These are phyloP conservation scores for Scaptomyza tumidula DNA, from an alignment of 2,888 invertebrate species.

Conservation along the genomic window DNA sequence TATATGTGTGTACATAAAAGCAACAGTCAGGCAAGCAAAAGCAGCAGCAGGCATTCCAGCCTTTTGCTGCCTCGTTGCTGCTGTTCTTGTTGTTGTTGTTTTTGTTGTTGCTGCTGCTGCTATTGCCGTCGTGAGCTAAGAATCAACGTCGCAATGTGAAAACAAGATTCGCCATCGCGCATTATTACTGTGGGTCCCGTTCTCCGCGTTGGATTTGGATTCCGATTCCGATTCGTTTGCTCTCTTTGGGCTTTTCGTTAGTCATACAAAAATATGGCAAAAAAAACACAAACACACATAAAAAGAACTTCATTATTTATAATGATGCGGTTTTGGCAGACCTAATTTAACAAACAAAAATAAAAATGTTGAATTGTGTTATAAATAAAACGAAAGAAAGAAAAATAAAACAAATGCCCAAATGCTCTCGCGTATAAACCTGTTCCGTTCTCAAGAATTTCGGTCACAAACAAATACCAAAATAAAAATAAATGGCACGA, in stretches of 20 bases:
- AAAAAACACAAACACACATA: neutral
- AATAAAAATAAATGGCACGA: neutral
- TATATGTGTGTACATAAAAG: constrained; percentile 41
- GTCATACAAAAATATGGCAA: constrained; percentile 49
- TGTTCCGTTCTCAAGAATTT: constrained; percentile 26
- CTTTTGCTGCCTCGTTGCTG: constrained; percentile 33
- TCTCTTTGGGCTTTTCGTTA: constrained; percentile 52
- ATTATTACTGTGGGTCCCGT: constrained; percentile 38
- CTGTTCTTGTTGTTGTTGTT: constrained; percentile 1
- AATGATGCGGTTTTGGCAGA: constrained; percentile 9
- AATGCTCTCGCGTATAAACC: constrained; percentile 26
- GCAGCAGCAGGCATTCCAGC: constrained; percentile 34
- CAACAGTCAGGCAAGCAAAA: constrained; percentile 50
- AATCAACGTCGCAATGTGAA: constrained; percentile 63
- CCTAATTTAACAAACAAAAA: constrained; percentile 15
- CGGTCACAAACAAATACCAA: neutral
- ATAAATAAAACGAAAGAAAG: constrained; percentile 4
- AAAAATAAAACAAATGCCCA: constrained; percentile 6
- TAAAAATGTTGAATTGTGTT: neutral
- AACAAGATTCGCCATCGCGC: constrained; percentile 63
- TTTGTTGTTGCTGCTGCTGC: constrained; percentile 4
- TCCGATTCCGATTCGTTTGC: constrained; percentile 12
- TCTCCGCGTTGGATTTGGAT: constrained; percentile 19
- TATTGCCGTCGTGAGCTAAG: constrained; percentile 54
- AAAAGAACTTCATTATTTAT: constrained; percentile 28